Evolutionary conservation across 2,113 vertebrate genomes (phyloP).

Genomic region (Gallinago jamesoni): DNA sequence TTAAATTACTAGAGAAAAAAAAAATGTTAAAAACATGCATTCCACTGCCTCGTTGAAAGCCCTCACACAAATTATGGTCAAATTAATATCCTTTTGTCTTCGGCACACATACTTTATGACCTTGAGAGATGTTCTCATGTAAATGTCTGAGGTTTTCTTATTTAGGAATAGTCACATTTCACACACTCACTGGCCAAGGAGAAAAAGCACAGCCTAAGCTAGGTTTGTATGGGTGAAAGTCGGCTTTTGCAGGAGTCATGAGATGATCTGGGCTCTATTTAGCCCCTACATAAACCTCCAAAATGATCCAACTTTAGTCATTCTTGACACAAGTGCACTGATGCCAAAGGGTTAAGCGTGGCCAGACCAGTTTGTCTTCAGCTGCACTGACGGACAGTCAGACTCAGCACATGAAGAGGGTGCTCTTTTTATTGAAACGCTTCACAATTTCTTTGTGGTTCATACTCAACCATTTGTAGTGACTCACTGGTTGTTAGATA

Average conservation of each 20-base stretch:
- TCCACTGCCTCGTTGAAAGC: constrained; percentile 16
- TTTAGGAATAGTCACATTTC: neutral
- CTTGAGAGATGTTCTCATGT: constrained; percentile 2
- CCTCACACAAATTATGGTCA: constrained; percentile 31
- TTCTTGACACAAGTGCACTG: neutral
- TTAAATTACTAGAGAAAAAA: constrained; percentile 42
- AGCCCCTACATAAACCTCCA: neutral
- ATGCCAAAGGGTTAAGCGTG: neutral
- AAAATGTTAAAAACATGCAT: neutral
- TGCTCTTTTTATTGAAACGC: neutral
- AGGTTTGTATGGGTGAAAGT: neutral
- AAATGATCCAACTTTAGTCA: neutral
- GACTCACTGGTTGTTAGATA: neutral
- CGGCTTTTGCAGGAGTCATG: neutral
- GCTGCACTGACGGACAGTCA: neutral
- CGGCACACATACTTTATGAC: constrained; percentile 11
- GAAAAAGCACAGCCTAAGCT: neutral
- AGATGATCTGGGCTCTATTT: neutral
- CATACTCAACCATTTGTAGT: neutral
- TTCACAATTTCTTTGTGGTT: neutral
- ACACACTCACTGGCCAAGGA: neutral
- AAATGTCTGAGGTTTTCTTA: neutral
- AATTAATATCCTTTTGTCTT: constrained; percentile 42
- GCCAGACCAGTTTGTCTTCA: neutral
- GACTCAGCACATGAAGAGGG: neutral